Base-by-base conservation (phyloP, 2,797 vertebrate genomes). In the Microctenopoma steveboyesi region DNA sequence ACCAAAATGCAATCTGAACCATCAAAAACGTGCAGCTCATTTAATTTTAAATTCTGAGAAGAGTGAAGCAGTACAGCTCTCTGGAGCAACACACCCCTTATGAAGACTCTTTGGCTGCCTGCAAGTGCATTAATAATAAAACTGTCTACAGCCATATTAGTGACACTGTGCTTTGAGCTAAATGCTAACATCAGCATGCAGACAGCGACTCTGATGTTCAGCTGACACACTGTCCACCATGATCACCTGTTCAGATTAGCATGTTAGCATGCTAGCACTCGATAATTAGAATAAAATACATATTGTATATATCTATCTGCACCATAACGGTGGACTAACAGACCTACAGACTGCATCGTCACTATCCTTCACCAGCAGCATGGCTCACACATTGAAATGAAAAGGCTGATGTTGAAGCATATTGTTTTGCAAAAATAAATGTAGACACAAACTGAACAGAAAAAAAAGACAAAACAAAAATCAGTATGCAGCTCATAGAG, bases 251-350 rank as follows among this genome's bases (percentile, higher is more conserved):
- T 35, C 33, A 33, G 5, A 15, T 57, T 18, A 30, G 18, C 6
- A 33, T 18, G 11, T 43, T 53, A 49, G 6, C 18, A 35, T 43
- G 11, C 52, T 54, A 56, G n/a, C 25, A 15, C 46, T 15, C 52
- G 33, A 7, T 46, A 7, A 63, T 30, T 18, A 45, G 6, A 16
- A 64, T 25, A 60, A 47, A 56, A 33, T 16, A n/a, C 18, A 69
- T 35, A 28, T 22, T 60, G 47, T 2, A 28, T 40, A 33, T 56
- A 63, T 57, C 7, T 45, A 13, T 9, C n/a, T 33, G 43, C 15
- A 42, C 8, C 4, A 30, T 33, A 8, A 27, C 11, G 13, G 2
- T 46, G 48, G 7, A 27, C 3, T 1, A 5, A 43, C 47, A 16
- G 16, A 45, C 54, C 1, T 15, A 7, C 14, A 42, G 7, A 7